These are phyloP conservation scores for Desmodus rotundus DNA, from an alignment of 2,113 vertebrate species.

Conservation along the genomic window DNA sequence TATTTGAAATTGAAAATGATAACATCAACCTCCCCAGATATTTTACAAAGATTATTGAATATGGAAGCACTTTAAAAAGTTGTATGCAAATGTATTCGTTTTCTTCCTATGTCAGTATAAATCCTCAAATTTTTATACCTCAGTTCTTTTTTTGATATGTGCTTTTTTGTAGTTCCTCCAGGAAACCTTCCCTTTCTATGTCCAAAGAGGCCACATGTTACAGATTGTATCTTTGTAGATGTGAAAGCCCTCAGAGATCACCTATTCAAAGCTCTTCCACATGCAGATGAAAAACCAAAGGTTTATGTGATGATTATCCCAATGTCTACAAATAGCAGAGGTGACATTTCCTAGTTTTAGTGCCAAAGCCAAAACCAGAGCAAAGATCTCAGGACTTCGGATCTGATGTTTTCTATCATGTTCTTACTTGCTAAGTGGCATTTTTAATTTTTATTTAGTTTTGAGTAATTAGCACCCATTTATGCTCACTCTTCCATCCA, in stretches of 20 bases:
- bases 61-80: not conserved
- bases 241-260: not conserved
- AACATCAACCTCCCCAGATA: not conserved
- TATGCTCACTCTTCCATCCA: not conserved
- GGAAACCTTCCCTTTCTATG: not conserved
- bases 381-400: not conserved
- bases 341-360: not conserved
- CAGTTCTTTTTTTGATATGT: not conserved
- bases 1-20: not conserved
- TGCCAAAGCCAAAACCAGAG: not conserved
- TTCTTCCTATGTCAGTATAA: not conserved
- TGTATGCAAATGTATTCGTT: not conserved
- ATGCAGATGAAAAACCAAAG: not conserved
- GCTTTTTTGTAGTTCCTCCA: not conserved
- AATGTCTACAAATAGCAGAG: not conserved
- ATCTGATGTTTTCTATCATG: not conserved
- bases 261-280: not conserved
- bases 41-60: not conserved
- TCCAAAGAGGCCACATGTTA: not conserved
- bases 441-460: not conserved
- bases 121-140: not conserved
- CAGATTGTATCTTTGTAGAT: not conserved
- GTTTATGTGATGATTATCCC: not conserved
- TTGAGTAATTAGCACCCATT: not conserved
- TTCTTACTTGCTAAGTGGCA: not conserved